Conservation (phyloP, 2,113 vertebrate species). For the Balaenoptera acutorostrata region DNA sequence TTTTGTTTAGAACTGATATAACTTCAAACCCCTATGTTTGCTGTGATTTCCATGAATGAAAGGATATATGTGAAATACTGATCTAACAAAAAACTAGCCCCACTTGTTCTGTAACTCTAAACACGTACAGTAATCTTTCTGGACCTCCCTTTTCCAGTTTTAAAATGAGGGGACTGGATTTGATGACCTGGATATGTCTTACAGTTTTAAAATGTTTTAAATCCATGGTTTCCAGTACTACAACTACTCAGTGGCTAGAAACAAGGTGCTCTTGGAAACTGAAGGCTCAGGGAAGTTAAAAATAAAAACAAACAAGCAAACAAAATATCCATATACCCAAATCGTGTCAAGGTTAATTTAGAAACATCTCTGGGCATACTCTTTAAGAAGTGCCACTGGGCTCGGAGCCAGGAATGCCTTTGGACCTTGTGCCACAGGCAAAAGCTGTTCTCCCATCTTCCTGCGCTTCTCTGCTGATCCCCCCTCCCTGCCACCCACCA, state of each 20-base stretch:
- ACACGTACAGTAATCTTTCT: not conserved
- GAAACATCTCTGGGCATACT: not conserved
- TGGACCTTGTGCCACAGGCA: fast-evolving
- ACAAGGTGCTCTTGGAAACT: not conserved
- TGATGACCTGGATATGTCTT: not conserved
- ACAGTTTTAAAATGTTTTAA: not conserved
- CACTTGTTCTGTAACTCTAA: not conserved
- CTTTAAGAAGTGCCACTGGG: not conserved
- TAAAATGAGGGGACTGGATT: not conserved
- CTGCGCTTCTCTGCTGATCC: fast-evolving
- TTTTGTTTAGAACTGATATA: not conserved
- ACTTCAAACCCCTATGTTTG: not conserved
- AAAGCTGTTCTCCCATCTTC: not conserved
- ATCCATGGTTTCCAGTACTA: not conserved
- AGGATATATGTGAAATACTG: not conserved
- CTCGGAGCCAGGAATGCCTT: not conserved
- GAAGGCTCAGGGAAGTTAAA: not conserved
- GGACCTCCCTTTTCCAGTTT: not conserved
- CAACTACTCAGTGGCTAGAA: not conserved
- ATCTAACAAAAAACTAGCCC: not conserved
- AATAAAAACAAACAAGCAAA: not conserved
- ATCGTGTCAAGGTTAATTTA: not conserved
- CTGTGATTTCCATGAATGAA: not conserved
- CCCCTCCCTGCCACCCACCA: too few species aligned
- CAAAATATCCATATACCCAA: not conserved